Conservation (phyloP, 2,797 vertebrate species). For the Pristis pectinata region DNA sequence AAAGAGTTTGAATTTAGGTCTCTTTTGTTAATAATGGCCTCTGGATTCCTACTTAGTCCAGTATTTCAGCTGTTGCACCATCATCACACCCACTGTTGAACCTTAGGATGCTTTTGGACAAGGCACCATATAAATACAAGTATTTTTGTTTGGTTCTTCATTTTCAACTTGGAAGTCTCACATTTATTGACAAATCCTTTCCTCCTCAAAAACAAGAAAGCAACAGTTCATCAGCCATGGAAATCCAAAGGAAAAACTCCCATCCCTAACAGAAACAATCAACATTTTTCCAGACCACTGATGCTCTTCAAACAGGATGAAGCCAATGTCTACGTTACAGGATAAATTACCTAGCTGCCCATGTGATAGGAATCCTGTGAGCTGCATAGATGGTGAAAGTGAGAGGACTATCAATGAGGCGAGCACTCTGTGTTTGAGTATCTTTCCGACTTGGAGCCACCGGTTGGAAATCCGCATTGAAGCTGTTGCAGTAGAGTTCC, state of each 20-base stretch:
- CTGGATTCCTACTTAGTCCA: no score
- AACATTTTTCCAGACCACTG: background rate
- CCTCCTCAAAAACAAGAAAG: background rate
- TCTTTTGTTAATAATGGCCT: no score
- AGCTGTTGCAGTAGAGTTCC: conserved; percentile 86
- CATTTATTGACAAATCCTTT: background rate
- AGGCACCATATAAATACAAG: background rate
- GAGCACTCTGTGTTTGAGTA: conserved; percentile 68
- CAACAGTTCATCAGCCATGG: background rate
- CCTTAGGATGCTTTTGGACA: background rate
- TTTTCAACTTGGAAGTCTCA: background rate
- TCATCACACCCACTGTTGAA: background rate
- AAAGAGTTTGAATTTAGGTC: no score
- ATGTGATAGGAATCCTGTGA: conserved; percentile 87
- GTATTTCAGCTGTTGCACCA: no score
- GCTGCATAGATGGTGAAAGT: conserved; percentile 80
- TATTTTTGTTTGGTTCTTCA: background rate
- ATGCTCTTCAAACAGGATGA: background rate
- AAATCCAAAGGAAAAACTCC: background rate
- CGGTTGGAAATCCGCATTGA: conserved; percentile 89
- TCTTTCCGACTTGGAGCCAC: conserved; percentile 54
- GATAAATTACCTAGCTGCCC: conserved; percentile 78
- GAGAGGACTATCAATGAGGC: conserved; percentile 68
- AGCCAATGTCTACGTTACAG: background rate
- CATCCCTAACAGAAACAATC: background rate